Percentiles rank a stretch among this genome's conserved stretches.
Evolutionary conservation across 2,113 vertebrate genomes (phyloP).

Genomic region (Melanerpes aurifrons): DNA sequence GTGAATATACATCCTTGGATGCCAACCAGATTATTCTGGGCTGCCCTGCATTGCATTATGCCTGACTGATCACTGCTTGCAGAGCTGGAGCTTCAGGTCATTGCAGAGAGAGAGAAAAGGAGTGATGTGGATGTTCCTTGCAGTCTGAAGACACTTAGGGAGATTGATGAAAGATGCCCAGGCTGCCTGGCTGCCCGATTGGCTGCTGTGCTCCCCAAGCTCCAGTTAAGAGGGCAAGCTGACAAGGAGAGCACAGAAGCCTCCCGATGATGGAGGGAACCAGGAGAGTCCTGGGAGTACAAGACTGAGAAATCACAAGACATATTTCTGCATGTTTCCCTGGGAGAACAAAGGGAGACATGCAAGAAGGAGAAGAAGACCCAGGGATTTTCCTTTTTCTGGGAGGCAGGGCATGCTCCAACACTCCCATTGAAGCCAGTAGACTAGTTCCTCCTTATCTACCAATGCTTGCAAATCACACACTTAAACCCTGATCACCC

Average conservation of each 20-base stretch:
- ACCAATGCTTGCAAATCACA: background rate
- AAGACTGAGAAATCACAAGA: background rate
- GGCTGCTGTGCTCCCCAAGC: conserved; percentile 27
- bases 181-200: conserved; percentile 61
- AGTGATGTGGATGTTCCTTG: conserved; percentile 57
- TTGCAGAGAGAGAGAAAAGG: conserved; percentile 61
- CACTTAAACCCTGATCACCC: background rate
- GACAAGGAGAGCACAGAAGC: background rate
- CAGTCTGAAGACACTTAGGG: conserved; percentile 22
- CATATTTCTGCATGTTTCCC: background rate
- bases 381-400: background rate
- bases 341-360: accelerated
- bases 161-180: conserved; percentile 48
- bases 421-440: accelerated
- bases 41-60: conserved; percentile 73
- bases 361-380: background rate
- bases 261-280: background rate
- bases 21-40: conserved; percentile 80
- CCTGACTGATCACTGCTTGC: conserved; percentile 75
- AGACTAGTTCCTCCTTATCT: background rate
- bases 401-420: background rate
- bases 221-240: conserved; percentile 34
- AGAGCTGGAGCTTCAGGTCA: conserved; percentile 77
- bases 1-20: conserved; percentile 81
- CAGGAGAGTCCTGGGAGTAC: background rate